Evolutionary conservation across 1,140 invertebrate species (phyloP), one percentile per base, ranked within the genome.

Genomic region (Lamellibrachia luymesi): DNA sequence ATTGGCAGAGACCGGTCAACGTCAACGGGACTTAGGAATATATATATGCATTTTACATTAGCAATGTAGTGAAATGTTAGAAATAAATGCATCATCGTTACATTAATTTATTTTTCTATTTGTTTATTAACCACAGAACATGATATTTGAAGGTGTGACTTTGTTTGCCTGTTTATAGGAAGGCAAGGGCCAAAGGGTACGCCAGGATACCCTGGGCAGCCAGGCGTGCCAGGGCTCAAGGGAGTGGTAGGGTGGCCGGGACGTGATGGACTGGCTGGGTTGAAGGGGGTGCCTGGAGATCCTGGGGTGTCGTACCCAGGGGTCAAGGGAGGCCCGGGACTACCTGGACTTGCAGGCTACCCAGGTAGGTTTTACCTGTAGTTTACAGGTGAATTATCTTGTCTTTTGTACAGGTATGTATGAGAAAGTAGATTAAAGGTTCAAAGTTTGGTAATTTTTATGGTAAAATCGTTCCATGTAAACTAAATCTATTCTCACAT

Each of bases 211-310:
- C n/a, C 92, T 91, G 93, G 95, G 8, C 64, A 80, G 13, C 64
- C 64, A 4, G 98, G 98, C 90, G 95, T 96, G 93, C 96, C 96
- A 95, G 98, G 98, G 25, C 91, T 93, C 4, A 96, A 96, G 93
- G 96, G 96, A 91, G 98, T 98, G 95, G 98, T 98, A 95, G 98
- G 98, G 51, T 96, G 98, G 27, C 98, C 98, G 97, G 97, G 97
- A 94, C 98, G 98, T 80, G 98, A 98, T 49, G 98, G 98, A 13
- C 89, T 50, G 27, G 17, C n/a, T 96, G 94, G 51, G n/a, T 22
- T 27, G 89, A 92, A 94, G 93, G 94, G 52, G 93, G 49, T 51
- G 91, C 90, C 50, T 51, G 94, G 94, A 91, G 8, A 80, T 52
- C 51, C 49, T 2, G 64, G 64, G 64, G 13, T 80, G 64, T 80